These are phyloP conservation scores for Camponotus fellah DNA, from an alignment of 2,888 invertebrate species.

Conservation along the genomic window DNA sequence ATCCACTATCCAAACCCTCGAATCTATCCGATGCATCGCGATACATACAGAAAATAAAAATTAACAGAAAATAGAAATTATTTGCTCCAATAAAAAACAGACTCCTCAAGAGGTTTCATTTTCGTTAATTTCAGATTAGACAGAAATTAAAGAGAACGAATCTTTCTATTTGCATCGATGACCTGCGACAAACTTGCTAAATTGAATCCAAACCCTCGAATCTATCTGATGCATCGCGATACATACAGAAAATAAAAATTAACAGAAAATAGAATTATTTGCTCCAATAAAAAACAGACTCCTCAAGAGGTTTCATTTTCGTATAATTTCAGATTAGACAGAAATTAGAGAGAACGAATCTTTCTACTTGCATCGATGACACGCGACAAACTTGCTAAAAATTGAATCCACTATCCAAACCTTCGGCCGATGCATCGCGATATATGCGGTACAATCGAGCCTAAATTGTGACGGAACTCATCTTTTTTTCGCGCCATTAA, in stretches of 20 bases:
- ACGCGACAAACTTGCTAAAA: slow-evolving; percentile 21
- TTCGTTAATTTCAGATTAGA: too few relatives aligned
- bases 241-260: not conserved
- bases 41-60: too few relatives aligned
- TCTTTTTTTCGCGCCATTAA: slow-evolving; percentile 35
- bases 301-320: too few relatives aligned
- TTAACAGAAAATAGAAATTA: not conserved
- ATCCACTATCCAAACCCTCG: slow-evolving; percentile 13
- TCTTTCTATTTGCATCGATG: too few relatives aligned
- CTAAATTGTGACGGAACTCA: slow-evolving; percentile 11
- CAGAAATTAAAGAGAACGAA: too few relatives aligned
- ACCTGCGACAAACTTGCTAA: not conserved
- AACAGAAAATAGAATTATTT: not conserved
- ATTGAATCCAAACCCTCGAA: slow-evolving; percentile 33
- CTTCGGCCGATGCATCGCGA: not conserved
- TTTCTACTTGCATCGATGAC: not conserved
- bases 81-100: not conserved
- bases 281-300: not conserved
- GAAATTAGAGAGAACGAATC: too few relatives aligned
- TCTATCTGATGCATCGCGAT: not conserved
- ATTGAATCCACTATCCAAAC: slow-evolving; percentile 34
- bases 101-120: too few relatives aligned
- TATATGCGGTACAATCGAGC: slow-evolving; percentile 9
- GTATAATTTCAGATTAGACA: too few relatives aligned
- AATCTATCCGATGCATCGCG: too few relatives aligned